A percentile compares a stretch with the other conserved stretches of the same genome.
phyloP scores from a whole-genome alignment of 2,888 invertebrate species.

The Brachynemurus nebulosus region DNA sequence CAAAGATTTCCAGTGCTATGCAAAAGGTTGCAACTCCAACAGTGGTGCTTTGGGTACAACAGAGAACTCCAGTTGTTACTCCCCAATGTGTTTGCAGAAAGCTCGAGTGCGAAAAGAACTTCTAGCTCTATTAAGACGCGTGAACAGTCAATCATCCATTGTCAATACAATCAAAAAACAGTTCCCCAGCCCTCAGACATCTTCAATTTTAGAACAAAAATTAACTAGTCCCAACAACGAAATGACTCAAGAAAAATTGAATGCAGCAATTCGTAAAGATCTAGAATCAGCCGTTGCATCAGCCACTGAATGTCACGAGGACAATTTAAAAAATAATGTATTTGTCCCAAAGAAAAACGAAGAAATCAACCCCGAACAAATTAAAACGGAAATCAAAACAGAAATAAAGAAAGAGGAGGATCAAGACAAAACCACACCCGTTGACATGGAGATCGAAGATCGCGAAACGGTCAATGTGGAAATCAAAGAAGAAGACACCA shows the following conservation, averaged over 20 bases:
- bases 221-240: slow-evolving; percentile 40
- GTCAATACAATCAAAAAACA: slow-evolving; percentile 35
- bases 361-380: slow-evolving; percentile 13
- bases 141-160: slow-evolving; percentile 37
- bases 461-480: slow-evolving; percentile 27
- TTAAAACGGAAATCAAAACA: slow-evolving; percentile 18
- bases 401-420: slow-evolving; percentile 20
- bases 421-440: slow-evolving; percentile 29
- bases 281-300: slow-evolving; percentile 44
- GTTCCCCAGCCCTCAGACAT: slow-evolving; percentile 25
- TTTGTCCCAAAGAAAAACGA: slow-evolving; percentile 23
- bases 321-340: slow-evolving; percentile 27
- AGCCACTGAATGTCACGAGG: slow-evolving; percentile 46
- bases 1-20: slow-evolving; percentile 61
- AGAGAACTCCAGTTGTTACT: slow-evolving; percentile 53
- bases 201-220: slow-evolving; percentile 55
- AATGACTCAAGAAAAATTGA: slow-evolving; percentile 23
- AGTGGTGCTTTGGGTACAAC: slow-evolving; percentile 35
- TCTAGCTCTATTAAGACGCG: slow-evolving; percentile 43
- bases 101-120: slow-evolving; percentile 56
- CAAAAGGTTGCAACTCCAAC: slow-evolving; percentile 49
- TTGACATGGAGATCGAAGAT: slow-evolving; percentile 32
- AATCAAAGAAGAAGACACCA: slow-evolving; percentile 30
- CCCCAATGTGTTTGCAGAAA: slow-evolving; percentile 66
- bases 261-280: slow-evolving; percentile 45